Percentiles rank a stretch among this genome's conserved stretches.
Evolutionary conservation across 2,888 invertebrate genomes (phyloP).

Genomic region (Chymomyza procnemis): DNA sequence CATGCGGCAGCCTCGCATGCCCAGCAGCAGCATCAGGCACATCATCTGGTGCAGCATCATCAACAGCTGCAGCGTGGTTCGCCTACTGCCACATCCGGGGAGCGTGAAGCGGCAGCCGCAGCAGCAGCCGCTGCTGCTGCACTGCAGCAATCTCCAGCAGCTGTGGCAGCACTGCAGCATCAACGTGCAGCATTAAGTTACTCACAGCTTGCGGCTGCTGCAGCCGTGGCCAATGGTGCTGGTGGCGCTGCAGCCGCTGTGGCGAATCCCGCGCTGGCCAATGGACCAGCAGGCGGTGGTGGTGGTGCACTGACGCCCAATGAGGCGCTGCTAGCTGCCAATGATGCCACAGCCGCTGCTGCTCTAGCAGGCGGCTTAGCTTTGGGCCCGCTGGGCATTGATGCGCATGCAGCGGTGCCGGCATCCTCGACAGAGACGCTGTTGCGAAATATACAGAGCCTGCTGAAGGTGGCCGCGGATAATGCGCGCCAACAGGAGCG

Average conservation of each 20-base stretch:
- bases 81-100: slow-evolving; percentile 81
- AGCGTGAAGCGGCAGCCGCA: slow-evolving; percentile 76
- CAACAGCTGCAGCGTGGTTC: slow-evolving; percentile 65
- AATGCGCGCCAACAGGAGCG: slow-evolving; percentile 97
- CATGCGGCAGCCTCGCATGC: slow-evolving; percentile 55
- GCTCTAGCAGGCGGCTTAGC: slow-evolving; percentile 74
- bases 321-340: slow-evolving; percentile 73
- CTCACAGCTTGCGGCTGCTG: slow-evolving; percentile 85
- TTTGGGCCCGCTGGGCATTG: slow-evolving; percentile 76
- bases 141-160: slow-evolving; percentile 77
- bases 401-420: slow-evolving; percentile 68
- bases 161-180: slow-evolving; percentile 76
- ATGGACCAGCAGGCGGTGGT: slow-evolving; percentile 56
- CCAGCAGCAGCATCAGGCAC: slow-evolving; percentile 32
- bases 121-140: slow-evolving; percentile 77
- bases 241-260: slow-evolving; percentile 67
- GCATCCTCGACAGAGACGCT: slow-evolving; percentile 91
- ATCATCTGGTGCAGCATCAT: slow-evolving; percentile 60
- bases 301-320: slow-evolving; percentile 75
- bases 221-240: slow-evolving; percentile 80
- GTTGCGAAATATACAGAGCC: slow-evolving; percentile 95
- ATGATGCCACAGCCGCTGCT: slow-evolving; percentile 74
- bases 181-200: slow-evolving; percentile 89
- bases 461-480: slow-evolving; percentile 97
- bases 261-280: slow-evolving; percentile 70